A percentile compares a stretch with the other conserved stretches of the same genome.
Conservation (phyloP, 2,888 invertebrate species). For the Agonopterix heracliana region DNA sequence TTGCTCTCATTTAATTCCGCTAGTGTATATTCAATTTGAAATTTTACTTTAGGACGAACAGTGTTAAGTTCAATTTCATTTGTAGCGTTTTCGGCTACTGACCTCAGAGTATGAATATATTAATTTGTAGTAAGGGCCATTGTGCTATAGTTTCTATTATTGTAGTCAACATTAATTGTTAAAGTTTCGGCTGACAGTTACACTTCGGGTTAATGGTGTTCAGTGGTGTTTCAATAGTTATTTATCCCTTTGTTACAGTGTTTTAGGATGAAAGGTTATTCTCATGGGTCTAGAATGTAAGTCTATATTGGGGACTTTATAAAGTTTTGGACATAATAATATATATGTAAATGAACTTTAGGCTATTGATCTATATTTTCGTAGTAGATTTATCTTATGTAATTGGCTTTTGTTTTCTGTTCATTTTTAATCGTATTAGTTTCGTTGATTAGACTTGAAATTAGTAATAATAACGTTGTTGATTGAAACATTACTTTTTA, state of each 20-base stretch:
- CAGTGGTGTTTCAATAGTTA: constrained; percentile 51
- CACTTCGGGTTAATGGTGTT: constrained; percentile 58
- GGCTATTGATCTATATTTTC: constrained; percentile 5
- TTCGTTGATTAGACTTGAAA: too few species aligned
- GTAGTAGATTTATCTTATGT: neutral
- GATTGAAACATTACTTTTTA: too few species aligned
- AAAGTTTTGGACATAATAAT: constrained; percentile 19
- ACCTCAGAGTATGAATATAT: constrained; percentile 63
- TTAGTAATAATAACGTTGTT: too few species aligned
- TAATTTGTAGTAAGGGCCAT: constrained; percentile 63
- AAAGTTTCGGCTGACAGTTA: constrained; percentile 61
- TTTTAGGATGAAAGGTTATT: constrained; percentile 44
- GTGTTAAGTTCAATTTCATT: constrained; percentile 16
- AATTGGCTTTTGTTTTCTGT: neutral
- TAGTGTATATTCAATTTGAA: neutral
- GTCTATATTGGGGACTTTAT: constrained; percentile 22
- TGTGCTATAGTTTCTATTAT: constrained; percentile 69
- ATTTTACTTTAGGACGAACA: neutral
- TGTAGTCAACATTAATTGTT: constrained; percentile 58
- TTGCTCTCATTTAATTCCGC: constrained; percentile 11
- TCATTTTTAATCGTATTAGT: too few species aligned
- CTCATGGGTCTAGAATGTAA: constrained; percentile 27
- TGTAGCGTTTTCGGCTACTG: constrained; percentile 40
- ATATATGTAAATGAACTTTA: constrained; percentile 38
- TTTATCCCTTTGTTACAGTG: constrained; percentile 53